A percentile compares a stretch with the other conserved stretches of the same genome.
These are phyloP conservation scores for Eupithecia pulchellata DNA, from an alignment of 2,888 invertebrate species.

Conservation along the genomic window DNA sequence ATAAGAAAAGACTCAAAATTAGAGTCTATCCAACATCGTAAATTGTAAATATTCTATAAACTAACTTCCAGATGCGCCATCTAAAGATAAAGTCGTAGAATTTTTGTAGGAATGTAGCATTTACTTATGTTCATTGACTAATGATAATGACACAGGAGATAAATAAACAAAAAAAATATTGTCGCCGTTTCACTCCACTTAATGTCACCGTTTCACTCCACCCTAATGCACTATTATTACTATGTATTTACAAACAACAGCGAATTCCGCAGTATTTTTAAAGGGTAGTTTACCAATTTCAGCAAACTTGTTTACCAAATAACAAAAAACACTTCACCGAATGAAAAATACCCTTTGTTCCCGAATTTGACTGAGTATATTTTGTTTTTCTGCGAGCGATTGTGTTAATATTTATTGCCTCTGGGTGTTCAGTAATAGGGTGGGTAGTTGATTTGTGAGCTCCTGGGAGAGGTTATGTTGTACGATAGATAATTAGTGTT, in stretches of 20 bases:
- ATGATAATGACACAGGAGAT: too few species aligned
- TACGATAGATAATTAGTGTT: neutral
- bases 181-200: too few species aligned
- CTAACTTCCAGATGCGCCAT: too few species aligned
- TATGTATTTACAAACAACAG: neutral
- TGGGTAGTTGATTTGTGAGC: neutral
- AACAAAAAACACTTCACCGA: constrained; percentile 12
- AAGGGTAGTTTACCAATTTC: constrained; percentile 1
- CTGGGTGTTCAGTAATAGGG: neutral
- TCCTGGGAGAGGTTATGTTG: neutral
- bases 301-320: constrained; percentile 4
- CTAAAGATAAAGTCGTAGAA: too few species aligned
- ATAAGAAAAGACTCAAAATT: too few species aligned
- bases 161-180: too few species aligned
- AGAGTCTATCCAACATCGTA: too few species aligned
- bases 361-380: constrained; percentile 4
- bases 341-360: constrained; percentile 22
- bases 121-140: too few species aligned
- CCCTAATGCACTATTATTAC: too few species aligned
- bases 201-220: too few species aligned
- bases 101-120: too few species aligned
- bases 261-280: neutral
- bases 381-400: constrained; percentile 3
- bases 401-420: constrained; percentile 3
- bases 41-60: too few species aligned